A percentile compares a stretch with the other conserved stretches of the same genome.
phyloP scores from a whole-genome alignment of 2,113 vertebrate genomes.

The Proteles cristata region DNA sequence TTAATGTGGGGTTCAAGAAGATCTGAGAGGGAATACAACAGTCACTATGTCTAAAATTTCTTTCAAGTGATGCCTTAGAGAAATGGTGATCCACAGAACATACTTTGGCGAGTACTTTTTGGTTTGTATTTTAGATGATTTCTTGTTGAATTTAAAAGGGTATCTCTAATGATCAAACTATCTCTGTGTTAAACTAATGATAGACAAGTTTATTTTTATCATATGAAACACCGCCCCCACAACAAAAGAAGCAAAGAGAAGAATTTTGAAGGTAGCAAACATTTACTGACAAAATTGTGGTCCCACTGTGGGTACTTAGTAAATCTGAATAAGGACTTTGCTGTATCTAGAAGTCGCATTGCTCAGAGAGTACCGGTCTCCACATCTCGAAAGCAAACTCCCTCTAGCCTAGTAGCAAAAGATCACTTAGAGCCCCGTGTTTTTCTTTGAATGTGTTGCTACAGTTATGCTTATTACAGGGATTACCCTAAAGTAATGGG shows the following conservation, averaged over 20 bases:
- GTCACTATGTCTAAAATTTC: background rate
- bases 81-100: background rate
- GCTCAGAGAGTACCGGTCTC: background rate
- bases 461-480: slow-evolving; percentile 55
- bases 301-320: background rate
- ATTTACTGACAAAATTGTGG: slow-evolving; percentile 27
- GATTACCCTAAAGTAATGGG: slow-evolving; percentile 70
- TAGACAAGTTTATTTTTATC: background rate
- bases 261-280: slow-evolving; percentile 50
- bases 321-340: slow-evolving; percentile 36
- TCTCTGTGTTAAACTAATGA: background rate
- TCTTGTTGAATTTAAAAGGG: background rate
- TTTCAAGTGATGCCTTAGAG: background rate
- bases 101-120: slow-evolving; percentile 11
- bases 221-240: background rate
- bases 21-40: background rate
- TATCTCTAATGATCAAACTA: background rate
- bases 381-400: slow-evolving; percentile 47
- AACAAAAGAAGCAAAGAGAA: background rate
- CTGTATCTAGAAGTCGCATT: background rate
- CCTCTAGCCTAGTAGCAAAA: background rate
- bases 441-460: slow-evolving; percentile 55
- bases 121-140: slow-evolving; percentile 28
- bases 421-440: slow-evolving; percentile 60
- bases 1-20: background rate